phyloP scores from a whole-genome alignment of 2,797 vertebrate genomes.

The Manis javanica region DNA sequence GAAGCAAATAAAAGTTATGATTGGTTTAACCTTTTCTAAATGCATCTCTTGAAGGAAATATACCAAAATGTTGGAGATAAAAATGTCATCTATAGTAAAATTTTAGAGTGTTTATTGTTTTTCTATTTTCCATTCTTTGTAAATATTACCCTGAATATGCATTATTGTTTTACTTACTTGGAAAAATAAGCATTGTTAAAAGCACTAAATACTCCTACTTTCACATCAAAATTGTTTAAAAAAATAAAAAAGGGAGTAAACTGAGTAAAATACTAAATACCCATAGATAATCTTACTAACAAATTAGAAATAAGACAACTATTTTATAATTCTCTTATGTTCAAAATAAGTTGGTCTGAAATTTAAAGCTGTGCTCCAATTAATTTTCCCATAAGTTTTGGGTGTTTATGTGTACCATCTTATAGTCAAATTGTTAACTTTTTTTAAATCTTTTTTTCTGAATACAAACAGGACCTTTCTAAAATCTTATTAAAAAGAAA shows the following conservation, averaged over 20 bases:
- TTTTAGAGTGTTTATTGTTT: not conserved
- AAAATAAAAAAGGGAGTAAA: not conserved
- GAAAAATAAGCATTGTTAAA: not conserved
- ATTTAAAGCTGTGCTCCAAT: conserved; percentile 31
- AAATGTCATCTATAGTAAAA: not conserved
- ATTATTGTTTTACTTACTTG: not conserved
- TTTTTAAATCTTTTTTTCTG: not conserved
- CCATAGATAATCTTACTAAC: not conserved
- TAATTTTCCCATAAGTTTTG: not conserved
- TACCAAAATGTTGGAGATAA: not conserved
- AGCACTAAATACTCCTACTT: not conserved
- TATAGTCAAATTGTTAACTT: not conserved
- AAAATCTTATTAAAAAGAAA: not conserved
- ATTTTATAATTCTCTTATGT: not conserved
- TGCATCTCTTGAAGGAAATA: not conserved
- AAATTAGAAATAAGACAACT: not conserved
- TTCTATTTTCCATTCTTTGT: not conserved
- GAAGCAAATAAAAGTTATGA: not conserved
- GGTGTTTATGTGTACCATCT: not conserved
- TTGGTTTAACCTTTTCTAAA: not conserved
- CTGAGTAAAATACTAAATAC: not conserved
- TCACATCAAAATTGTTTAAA: not conserved
- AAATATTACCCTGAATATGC: not conserved
- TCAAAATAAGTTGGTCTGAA: conserved; percentile 10
- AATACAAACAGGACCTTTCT: not conserved